Percentiles rank a stretch among this genome's conserved stretches.
phyloP scores from a whole-genome alignment of 1,140 invertebrate genomes.

The Pinna nobilis region DNA sequence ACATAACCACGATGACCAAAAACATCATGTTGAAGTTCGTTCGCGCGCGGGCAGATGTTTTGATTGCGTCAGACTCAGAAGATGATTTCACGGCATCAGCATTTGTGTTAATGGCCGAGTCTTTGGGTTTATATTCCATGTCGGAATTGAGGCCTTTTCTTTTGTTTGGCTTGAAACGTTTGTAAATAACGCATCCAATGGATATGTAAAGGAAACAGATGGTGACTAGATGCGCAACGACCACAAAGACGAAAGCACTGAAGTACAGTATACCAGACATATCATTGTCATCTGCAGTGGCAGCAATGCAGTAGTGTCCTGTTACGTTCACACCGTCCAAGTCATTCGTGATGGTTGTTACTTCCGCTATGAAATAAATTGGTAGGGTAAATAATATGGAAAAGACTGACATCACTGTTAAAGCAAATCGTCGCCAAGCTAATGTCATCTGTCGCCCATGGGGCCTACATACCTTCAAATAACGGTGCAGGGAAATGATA shows the following conservation, averaged over 20 bases:
- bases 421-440: conserved; percentile 17
- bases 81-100: not conserved
- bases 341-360: not conserved
- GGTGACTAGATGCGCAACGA: not conserved
- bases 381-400: conserved; percentile 4
- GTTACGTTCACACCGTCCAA: not conserved
- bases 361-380: not conserved
- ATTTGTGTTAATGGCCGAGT: not conserved
- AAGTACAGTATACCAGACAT: not conserved
- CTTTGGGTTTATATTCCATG: not conserved
- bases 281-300: not conserved
- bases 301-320: not conserved
- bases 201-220: conserved; percentile 13
- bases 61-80: not conserved
- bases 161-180: not conserved
- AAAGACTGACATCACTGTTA: conserved; percentile 7
- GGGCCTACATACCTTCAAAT: no score
- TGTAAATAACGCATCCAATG: conserved; percentile 7
- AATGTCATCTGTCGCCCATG: conserved; percentile 25
- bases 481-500: no score
- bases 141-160: no score
- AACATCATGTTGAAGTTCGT: conserved; percentile 10
- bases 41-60: not conserved
- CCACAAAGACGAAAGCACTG: conserved; percentile 4
- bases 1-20: conserved; percentile 15